Percentiles rank a stretch among this genome's conserved stretches.
Evolutionary conservation across 2,113 vertebrate species (phyloP).

Genomic region (Chaetorhynchus papuensis): DNA sequence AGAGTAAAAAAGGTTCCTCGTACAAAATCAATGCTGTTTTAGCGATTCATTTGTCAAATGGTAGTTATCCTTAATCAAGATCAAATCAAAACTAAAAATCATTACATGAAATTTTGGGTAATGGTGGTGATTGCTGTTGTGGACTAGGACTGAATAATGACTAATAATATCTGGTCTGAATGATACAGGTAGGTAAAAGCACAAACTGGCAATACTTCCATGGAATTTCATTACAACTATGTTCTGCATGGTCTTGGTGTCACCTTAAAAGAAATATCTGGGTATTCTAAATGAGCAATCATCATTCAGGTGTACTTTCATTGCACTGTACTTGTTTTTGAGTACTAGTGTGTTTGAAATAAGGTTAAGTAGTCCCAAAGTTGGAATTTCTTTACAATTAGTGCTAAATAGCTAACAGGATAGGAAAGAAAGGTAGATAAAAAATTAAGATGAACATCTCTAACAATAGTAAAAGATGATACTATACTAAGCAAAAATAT

Average conservation of each 20-base stretch:
- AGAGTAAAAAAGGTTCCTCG: background rate
- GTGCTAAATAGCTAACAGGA: background rate
- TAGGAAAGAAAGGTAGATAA: background rate
- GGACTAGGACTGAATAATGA: background rate
- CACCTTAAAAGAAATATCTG: background rate
- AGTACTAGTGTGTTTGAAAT: background rate
- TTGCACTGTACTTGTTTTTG: background rate
- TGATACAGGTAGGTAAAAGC: background rate
- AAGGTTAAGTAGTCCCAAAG: background rate
- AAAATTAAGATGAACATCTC: background rate
- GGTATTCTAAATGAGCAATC: background rate
- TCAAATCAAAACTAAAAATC: background rate
- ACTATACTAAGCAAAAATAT: background rate
- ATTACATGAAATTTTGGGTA: background rate
- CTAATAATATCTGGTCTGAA: background rate
- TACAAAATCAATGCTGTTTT: background rate
- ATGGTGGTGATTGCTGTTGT: accelerated
- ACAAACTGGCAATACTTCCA: background rate
- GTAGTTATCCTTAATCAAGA: background rate
- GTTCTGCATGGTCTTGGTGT: background rate
- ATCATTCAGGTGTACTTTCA: background rate
- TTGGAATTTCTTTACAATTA: background rate
- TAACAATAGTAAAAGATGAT: background rate
- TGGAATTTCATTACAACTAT: background rate
- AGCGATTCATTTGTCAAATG: background rate